Percentiles rank a stretch among this genome's conserved stretches.
Evolutionary conservation across 1,140 invertebrate species (phyloP).

Genomic region (Orchestia grillus): DNA sequence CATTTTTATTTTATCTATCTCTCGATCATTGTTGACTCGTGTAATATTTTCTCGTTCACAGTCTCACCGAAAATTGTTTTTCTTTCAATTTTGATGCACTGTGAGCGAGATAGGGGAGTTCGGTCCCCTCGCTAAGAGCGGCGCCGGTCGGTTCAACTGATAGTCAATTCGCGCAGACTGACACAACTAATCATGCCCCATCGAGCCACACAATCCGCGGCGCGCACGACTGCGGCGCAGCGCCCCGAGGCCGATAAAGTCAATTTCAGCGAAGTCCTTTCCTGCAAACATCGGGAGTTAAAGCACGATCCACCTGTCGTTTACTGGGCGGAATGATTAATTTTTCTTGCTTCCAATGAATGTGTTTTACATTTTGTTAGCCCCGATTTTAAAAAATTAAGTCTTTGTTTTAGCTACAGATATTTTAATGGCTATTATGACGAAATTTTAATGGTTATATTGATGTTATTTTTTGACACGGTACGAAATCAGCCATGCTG

Average conservation of each 20-base stretch:
- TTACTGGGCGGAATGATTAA: neutral
- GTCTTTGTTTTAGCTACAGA: no score
- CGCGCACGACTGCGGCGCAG: neutral
- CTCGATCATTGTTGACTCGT: neutral
- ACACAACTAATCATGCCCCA: neutral
- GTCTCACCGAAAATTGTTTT: neutral
- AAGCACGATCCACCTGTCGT: neutral
- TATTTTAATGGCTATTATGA: no score
- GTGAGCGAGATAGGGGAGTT: neutral
- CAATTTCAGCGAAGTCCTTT: neutral
- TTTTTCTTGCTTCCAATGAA: neutral
- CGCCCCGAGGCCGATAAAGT: neutral
- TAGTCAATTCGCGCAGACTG: conserved; percentile 7
- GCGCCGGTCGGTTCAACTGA: neutral
- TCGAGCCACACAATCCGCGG: neutral
- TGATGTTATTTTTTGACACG: no score
- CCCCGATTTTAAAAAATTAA: no score
- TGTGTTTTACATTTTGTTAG: no score
- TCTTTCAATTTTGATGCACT: neutral
- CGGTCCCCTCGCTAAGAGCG: neutral
- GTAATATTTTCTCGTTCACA: neutral
- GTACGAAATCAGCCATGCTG: no score
- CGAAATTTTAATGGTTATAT: no score
- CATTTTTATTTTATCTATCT: neutral
- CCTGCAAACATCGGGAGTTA: neutral